These are phyloP conservation scores for Chalcis sispes DNA, from an alignment of 2,888 invertebrate genomes.

Conservation along the genomic window DNA sequence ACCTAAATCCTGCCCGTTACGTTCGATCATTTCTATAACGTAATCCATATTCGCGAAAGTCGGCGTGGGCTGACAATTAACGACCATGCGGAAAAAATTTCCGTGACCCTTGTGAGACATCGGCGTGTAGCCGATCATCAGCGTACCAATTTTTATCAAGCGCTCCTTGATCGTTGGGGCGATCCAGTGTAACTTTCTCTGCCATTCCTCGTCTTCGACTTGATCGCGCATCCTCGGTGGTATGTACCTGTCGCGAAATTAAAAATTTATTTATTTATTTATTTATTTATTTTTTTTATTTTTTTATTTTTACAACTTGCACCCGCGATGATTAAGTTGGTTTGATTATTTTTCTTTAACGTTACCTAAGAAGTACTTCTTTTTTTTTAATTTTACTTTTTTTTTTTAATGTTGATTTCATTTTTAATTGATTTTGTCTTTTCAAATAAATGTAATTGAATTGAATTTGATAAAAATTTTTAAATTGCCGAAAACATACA, in stretches of 20 bases:
- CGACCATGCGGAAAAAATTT: constrained; percentile 87
- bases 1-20: constrained; percentile 77
- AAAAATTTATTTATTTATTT: no score
- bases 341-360: no score
- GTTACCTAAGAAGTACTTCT: no score
- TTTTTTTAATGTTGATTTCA: no score
- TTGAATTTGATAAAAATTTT: no score
- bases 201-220: constrained; percentile 77
- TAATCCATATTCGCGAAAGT: constrained; percentile 80
- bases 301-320: no score
- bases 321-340: no score
- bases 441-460: no score
- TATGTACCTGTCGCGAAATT: constrained; percentile 77
- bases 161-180: constrained; percentile 85
- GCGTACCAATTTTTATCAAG: constrained; percentile 80
- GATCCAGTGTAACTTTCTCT: constrained; percentile 77
- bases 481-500: no score
- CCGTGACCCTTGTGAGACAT: constrained; percentile 79
- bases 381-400: no score
- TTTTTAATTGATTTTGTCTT: no score
- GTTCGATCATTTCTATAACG: constrained; percentile 82
- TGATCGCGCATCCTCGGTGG: constrained; percentile 77
- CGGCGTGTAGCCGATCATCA: constrained; percentile 89
- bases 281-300: no score
- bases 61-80: constrained; percentile 84